These are phyloP conservation scores for Notothenia rossii DNA, from an alignment of 2,113 vertebrate genomes.

Conservation along the genomic window DNA sequence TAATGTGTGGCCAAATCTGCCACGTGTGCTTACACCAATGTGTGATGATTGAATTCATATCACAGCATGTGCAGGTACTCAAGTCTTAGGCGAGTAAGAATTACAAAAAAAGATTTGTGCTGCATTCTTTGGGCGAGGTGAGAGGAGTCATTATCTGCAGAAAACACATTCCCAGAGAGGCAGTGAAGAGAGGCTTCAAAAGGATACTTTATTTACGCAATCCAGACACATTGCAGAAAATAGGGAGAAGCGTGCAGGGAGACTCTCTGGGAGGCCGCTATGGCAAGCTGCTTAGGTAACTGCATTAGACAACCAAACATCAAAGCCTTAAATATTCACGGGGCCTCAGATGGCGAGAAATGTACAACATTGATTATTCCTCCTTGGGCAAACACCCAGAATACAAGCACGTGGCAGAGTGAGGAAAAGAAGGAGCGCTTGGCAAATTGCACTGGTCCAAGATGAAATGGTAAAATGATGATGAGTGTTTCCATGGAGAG, in stretches of 20 bases:
- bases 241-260: conserved; percentile 17
- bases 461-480: conserved; percentile 4
- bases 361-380: conserved; percentile 69
- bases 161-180: conserved; percentile 70
- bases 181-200: conserved; percentile 65
- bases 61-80: conserved; percentile 20
- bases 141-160: conserved; percentile 75
- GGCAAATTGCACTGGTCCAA: conserved; percentile 7
- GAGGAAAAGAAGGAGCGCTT: conserved; percentile 16
- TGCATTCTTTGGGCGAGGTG: conserved; percentile 42
- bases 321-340: conserved; percentile 70
- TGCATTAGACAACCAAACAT: conserved; percentile 68
- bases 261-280: conserved; percentile 58
- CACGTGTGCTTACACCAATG: background rate
- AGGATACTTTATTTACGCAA: conserved; percentile 54
- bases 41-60: conserved; percentile 39
- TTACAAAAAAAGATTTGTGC: conserved; percentile 10
- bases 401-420: conserved; percentile 4
- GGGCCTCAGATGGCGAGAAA: conserved; percentile 48
- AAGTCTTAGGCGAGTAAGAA: conserved; percentile 16
- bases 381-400: conserved; percentile 48
- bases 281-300: conserved; percentile 70
- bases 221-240: conserved; percentile 59
- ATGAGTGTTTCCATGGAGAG: conserved; percentile 4
- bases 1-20: conserved; percentile 37